Conservation (phyloP, 2,113 vertebrate species). For the Nothocercus nigrocapillus region DNA sequence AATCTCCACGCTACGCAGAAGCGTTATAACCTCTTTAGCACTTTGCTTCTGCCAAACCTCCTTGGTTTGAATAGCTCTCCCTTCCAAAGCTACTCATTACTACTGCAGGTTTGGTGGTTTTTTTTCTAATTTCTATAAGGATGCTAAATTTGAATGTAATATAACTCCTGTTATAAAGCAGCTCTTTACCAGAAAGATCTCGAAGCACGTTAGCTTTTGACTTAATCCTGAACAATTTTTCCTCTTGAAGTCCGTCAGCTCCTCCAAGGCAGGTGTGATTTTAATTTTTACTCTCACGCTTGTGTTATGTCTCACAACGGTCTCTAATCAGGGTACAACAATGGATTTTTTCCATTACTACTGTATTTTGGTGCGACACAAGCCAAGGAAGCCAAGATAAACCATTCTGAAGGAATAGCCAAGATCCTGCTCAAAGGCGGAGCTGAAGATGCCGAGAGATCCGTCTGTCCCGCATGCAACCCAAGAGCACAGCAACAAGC, state of each 20-base stretch:
- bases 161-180: background rate
- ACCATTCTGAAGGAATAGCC: background rate
- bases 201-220: background rate
- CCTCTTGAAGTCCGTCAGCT: background rate
- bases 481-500: background rate
- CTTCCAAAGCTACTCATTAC: background rate
- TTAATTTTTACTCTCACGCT: background rate
- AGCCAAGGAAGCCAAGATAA: background rate
- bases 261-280: accelerated
- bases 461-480: accelerated
- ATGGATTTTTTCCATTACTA: accelerated
- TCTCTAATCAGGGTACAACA: background rate
- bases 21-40: background rate
- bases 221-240: background rate
- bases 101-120: background rate
- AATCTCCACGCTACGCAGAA: accelerated
- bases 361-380: background rate
- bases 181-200: background rate
- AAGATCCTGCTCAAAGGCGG: background rate
- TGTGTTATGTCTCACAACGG: background rate
- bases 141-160: background rate
- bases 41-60: background rate
- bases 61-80: background rate
- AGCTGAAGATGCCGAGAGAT: background rate
- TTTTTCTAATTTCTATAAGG: background rate